phyloP scores from a whole-genome alignment of 2,113 vertebrate species.

The Bubo blakistoni region DNA sequence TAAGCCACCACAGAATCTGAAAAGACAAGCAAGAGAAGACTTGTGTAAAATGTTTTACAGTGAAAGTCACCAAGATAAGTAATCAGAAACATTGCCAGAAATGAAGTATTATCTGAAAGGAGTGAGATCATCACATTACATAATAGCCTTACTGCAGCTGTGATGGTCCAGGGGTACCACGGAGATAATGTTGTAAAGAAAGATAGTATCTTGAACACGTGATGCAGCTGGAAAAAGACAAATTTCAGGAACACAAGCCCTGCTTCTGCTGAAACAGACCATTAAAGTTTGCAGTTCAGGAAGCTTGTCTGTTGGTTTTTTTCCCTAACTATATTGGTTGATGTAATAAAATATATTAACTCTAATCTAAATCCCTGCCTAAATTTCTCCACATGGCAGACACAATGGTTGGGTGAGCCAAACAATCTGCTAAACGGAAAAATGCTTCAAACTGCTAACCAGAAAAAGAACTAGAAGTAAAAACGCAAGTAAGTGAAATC shows the following conservation, averaged over 20 bases:
- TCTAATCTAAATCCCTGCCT: not conserved
- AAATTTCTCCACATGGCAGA: not conserved
- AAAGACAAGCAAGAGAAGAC: not conserved
- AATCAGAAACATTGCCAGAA: not conserved
- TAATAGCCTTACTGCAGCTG: not conserved
- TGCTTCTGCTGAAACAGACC: not conserved
- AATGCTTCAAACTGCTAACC: not conserved
- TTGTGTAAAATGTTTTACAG: not conserved
- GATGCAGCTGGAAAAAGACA: not conserved
- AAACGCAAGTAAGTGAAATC: not conserved
- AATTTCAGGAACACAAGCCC: not conserved
- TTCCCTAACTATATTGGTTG: not conserved
- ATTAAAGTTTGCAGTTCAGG: not conserved
- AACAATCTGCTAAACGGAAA: not conserved
- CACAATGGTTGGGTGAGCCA: not conserved
- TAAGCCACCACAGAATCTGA: conserved; percentile 94
- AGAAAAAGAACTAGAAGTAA: not conserved
- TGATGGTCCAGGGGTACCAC: not conserved
- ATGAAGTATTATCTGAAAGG: not conserved
- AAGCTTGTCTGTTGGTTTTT: not conserved
- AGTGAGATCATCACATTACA: not conserved
- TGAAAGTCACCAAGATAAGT: not conserved
- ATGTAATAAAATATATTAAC: not conserved
- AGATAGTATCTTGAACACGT: not conserved
- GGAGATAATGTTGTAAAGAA: not conserved